A percentile compares a stretch with the other conserved stretches of the same genome.
phyloP scores from a whole-genome alignment of 2,888 invertebrate genomes.

The Podabrus alpinus region DNA sequence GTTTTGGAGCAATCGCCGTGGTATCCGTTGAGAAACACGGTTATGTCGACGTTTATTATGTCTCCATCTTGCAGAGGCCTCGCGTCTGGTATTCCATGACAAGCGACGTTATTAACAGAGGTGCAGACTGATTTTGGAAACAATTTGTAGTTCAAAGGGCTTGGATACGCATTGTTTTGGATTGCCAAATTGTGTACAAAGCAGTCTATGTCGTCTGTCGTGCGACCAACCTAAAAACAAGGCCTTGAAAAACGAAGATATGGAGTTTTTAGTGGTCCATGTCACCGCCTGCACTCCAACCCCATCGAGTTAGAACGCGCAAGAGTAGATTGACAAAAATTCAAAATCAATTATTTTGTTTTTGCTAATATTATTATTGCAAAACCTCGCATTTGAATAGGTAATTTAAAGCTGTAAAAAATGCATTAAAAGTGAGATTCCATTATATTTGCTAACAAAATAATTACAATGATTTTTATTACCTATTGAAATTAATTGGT shows the following conservation, averaged over 20 bases:
- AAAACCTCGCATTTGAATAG: no score
- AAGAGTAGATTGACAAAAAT: conserved; percentile 1
- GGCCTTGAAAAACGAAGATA: conserved; percentile 12
- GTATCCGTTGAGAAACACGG: conserved; percentile 81
- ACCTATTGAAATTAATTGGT: no score
- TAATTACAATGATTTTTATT: no score
- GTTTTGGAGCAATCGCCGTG: conserved; percentile 94
- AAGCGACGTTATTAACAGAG: conserved; percentile 88
- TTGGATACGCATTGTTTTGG: conserved; percentile 81
- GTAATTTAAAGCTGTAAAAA: no score
- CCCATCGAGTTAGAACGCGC: background rate
- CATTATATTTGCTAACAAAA: no score
- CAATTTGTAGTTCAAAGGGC: conserved; percentile 81
- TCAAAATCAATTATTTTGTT: no score
- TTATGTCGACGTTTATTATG: conserved; percentile 88
- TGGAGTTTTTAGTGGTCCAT: conserved; percentile 8
- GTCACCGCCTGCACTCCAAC: no score
- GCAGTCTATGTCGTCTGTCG: conserved; percentile 84
- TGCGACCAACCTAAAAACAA: conserved; percentile 69
- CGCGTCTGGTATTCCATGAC: conserved; percentile 92
- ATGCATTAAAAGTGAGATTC: no score
- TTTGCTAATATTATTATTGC: no score
- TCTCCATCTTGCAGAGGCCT: conserved; percentile 82
- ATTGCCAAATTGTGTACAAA: conserved; percentile 74
- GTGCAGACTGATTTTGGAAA: conserved; percentile 92